phyloP scores from a whole-genome alignment of 2,888 invertebrate genomes.

The Leuctra nigra region DNA sequence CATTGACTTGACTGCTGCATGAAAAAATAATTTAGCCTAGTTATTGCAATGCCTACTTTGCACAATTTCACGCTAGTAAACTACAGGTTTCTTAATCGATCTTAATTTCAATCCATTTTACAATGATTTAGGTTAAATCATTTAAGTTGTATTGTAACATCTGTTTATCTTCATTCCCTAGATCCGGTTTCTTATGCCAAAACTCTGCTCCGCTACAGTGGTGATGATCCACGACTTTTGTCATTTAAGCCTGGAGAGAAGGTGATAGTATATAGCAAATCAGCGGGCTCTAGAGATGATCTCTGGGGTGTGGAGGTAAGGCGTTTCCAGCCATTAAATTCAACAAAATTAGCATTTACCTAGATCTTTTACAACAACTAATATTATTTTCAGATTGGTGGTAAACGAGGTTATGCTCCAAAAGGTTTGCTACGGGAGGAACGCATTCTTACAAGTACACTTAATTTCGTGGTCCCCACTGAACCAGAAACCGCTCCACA shows the following conservation, averaged over 20 bases:
- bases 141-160: slow-evolving; percentile 16
- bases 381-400: slow-evolving; percentile 47
- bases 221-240: slow-evolving; percentile 50
- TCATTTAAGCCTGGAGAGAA: slow-evolving; percentile 52
- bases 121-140: not conserved
- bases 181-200: slow-evolving; percentile 54
- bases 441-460: slow-evolving; percentile 44
- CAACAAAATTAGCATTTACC: not conserved
- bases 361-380: too few relatives aligned
- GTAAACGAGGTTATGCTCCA: slow-evolving; percentile 61
- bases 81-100: slow-evolving; percentile 33
- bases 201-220: slow-evolving; percentile 50
- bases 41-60: too few relatives aligned
- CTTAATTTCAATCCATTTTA: slow-evolving; percentile 21
- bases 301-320: slow-evolving; percentile 59
- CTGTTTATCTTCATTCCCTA: not conserved
- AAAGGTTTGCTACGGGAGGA: slow-evolving; percentile 52
- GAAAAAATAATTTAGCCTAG: too few relatives aligned
- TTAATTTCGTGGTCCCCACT: slow-evolving; percentile 43
- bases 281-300: slow-evolving; percentile 52
- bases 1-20: too few relatives aligned
- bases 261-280: slow-evolving; percentile 62
- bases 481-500: slow-evolving; percentile 24
- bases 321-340: not conserved
- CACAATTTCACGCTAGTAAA: slow-evolving; percentile 20